Evolutionary conservation across 2,113 vertebrate genomes (phyloP).

Genomic region (Dinomys branickii): DNA sequence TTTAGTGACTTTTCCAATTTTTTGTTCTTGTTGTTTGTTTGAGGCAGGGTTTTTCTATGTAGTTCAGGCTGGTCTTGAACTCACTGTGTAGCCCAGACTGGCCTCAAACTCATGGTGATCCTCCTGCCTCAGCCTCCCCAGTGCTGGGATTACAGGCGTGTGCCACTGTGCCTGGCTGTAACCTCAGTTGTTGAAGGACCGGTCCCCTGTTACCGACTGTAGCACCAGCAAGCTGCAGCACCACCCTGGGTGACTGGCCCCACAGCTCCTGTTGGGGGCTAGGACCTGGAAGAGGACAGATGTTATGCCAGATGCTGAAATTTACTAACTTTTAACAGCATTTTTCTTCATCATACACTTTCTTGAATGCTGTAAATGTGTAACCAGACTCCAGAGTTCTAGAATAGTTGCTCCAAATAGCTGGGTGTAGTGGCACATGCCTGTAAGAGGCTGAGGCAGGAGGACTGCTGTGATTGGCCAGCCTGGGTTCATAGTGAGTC

Average conservation of each 20-base stretch:
- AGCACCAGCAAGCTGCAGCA: neutral
- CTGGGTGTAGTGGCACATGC: neutral
- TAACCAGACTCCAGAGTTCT: neutral
- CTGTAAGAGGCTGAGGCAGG: neutral
- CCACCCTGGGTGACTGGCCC: neutral
- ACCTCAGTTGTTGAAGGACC: neutral
- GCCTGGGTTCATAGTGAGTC: neutral
- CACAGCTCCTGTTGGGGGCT: neutral
- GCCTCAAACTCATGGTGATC: neutral
- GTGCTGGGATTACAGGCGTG: neutral
- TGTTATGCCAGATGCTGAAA: neutral
- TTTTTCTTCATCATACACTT: conserved; percentile 3
- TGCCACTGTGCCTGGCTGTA: neutral
- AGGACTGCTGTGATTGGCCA: neutral
- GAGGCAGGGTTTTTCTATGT: neutral
- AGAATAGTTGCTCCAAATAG: neutral
- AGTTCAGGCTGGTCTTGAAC: neutral
- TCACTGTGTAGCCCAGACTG: neutral
- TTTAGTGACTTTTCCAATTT: neutral
- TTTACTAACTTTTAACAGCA: neutral
- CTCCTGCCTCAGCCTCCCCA: neutral
- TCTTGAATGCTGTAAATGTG: neutral
- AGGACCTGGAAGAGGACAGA: neutral
- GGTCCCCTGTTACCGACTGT: neutral
- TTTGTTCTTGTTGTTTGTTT: neutral